Percentiles rank a stretch among this genome's conserved stretches.
These are phyloP conservation scores for Lamellibrachia columna DNA, from an alignment of 2,888 invertebrate species.

Conservation along the genomic window DNA sequence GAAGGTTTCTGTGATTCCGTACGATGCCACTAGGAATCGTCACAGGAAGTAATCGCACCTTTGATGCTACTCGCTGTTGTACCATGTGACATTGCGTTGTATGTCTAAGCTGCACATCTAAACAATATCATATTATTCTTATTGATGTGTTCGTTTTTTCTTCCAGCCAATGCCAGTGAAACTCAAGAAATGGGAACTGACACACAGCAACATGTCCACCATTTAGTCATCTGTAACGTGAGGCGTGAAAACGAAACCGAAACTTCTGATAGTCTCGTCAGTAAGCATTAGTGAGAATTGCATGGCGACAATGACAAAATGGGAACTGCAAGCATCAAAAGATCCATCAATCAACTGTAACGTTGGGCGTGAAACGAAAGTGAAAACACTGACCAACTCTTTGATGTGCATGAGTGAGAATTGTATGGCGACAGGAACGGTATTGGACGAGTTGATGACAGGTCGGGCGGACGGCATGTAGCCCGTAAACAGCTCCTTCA, in stretches of 20 bases:
- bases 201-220: not conserved
- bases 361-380: not conserved
- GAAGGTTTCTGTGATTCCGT: not conserved
- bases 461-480: conserved; percentile 42
- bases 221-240: not conserved
- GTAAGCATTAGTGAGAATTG: conserved; percentile 40
- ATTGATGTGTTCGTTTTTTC: not conserved
- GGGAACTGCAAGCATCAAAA: conserved; percentile 18
- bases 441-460: conserved; percentile 41
- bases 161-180: not conserved
- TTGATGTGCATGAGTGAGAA: conserved; percentile 41
- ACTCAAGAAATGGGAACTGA: too few species aligned
- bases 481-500: conserved; percentile 36
- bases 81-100: not conserved
- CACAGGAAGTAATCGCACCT: not conserved
- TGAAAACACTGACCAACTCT: conserved; percentile 35
- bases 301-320: conserved; percentile 32
- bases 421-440: conserved; percentile 33
- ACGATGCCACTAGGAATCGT: not conserved
- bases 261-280: conserved; percentile 37
- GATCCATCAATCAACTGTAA: not conserved
- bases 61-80: not conserved
- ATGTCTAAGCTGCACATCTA: not conserved
- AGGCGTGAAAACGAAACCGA: not conserved
- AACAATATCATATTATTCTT: not conserved